Evolutionary conservation across 2,113 vertebrate genomes (phyloP).

Genomic region (Colossoma macropomum): DNA sequence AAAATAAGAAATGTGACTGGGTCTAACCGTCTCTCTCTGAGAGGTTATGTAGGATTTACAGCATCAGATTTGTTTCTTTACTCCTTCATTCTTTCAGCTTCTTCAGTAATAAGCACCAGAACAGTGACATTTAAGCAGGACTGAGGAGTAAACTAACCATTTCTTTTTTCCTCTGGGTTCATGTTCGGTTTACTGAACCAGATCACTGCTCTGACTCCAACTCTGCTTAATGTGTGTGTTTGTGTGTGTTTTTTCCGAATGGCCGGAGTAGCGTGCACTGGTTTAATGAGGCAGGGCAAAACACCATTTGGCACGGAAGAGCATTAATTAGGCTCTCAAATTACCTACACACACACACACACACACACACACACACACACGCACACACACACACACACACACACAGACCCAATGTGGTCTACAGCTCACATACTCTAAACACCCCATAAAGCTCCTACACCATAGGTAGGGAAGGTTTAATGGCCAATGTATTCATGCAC

Average conservation of each 20-base stretch:
- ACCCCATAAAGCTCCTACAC: not conserved
- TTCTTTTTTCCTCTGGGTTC: not conserved
- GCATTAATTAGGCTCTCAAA: slow-evolving; percentile 33
- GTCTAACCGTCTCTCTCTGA: too few species aligned
- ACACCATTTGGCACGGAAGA: slow-evolving; percentile 41
- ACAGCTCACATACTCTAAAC: slow-evolving; percentile 25
- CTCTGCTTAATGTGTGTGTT: not conserved
- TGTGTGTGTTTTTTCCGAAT: slow-evolving; percentile 13
- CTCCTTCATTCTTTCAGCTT: too few species aligned
- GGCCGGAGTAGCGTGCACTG: slow-evolving; percentile 14
- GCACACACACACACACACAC: slow-evolving; percentile 25
- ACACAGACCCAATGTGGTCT: not conserved
- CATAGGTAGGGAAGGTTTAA: too few species aligned
- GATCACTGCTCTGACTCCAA: not conserved
- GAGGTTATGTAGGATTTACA: too few species aligned
- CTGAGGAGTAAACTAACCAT: too few species aligned
- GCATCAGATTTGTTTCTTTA: too few species aligned
- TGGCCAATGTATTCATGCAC: not conserved
- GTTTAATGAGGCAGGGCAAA: slow-evolving; percentile 49
- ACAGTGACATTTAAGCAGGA: too few species aligned
- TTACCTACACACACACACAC: slow-evolving; percentile 36
- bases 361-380: slow-evolving; percentile 23
- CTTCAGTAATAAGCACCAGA: too few species aligned
- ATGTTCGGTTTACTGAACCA: not conserved
- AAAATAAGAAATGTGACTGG: too few species aligned